Evolutionary conservation across 2,113 vertebrate genomes (phyloP), one percentile per base, ranked within the genome.

Genomic region (Pelvicachromis taeniatus): DNA sequence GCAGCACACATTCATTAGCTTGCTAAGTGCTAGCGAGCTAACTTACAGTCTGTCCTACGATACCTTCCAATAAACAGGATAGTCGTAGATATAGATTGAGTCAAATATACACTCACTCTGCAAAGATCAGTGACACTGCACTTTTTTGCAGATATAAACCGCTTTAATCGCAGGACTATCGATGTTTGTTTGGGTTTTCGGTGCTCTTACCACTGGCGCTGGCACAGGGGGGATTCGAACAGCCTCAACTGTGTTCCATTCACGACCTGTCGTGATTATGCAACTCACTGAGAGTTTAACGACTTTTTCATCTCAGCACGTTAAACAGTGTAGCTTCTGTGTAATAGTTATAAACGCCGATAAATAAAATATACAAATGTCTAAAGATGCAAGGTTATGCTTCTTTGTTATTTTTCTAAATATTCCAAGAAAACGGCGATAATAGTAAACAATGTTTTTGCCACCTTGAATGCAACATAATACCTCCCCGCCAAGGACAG

Each of bases 171-270:
- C 16, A 58, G 81, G 58, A 80, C 91, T 50, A 31, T 82, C 50
- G 86, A 48, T 86, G 95, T 94, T 95, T 96, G 95, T 96, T 94
- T 96, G 95, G 91, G 94, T 94, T 95, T 96, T 93, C 91, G 83
- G 84, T 88, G 86, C 91, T 88, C 93, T 93, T 90, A 93, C 93
- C 91, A 89, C 92, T 94, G 88, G 89, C 90, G 89, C 88, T 95
- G 91, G 70, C 86, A 91, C 90, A 52, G 85, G 86, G 87, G 88
- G 81, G 89, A 87, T 91, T 93, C 93, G 92, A 93, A 92, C 85
- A 88, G 85, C 82, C 83, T 92, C 78, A 75, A 56, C 9, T 19
- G 80, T 63, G 93, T 31, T 93, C 3, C 78, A 78, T 95, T 95
- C 92, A 95, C 87, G 80, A 82, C 1, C 53, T 1, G 4, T 12